Percentiles rank a stretch among this genome's conserved stretches.
Evolutionary conservation across 2,888 invertebrate species (phyloP).

Genomic region (Netelia fuscicornis): DNA sequence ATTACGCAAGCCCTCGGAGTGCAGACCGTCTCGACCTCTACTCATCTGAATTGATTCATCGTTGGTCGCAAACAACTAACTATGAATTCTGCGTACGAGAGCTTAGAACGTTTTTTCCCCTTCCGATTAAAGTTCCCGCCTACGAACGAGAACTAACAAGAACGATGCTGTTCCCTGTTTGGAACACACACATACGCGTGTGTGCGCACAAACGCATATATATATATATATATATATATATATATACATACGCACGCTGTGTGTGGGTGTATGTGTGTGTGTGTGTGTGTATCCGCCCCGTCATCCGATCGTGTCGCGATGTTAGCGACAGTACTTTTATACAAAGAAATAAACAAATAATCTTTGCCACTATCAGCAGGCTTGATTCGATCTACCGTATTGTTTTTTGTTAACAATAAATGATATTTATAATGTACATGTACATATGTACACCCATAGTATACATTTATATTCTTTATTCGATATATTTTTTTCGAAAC

Average conservation of each 20-base stretch:
- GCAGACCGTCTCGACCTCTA: background rate
- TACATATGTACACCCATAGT: background rate
- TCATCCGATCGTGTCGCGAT: slow-evolving; percentile 74
- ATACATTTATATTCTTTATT: slow-evolving; percentile 21
- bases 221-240: no score
- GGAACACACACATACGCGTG: slow-evolving; percentile 10
- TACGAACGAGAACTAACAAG: background rate
- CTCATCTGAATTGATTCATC: slow-evolving; percentile 21
- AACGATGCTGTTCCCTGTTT: background rate
- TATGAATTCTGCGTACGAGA: slow-evolving; percentile 11
- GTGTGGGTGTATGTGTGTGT: background rate
- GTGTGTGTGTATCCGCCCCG: slow-evolving; percentile 68
- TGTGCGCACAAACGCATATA: slow-evolving; percentile 28
- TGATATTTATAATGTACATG: slow-evolving; percentile 79
- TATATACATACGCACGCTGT: no score
- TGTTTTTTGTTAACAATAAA: slow-evolving; percentile 82
- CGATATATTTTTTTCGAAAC: slow-evolving; percentile 25
- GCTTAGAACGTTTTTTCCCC: slow-evolving; percentile 49
- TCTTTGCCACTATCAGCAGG: slow-evolving; percentile 74
- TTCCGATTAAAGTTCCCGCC: slow-evolving; percentile 45
- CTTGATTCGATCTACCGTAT: slow-evolving; percentile 77
- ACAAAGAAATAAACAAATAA: slow-evolving; percentile 68
- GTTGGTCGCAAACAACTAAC: slow-evolving; percentile 3
- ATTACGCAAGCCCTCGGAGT: background rate
- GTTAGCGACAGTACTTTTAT: slow-evolving; percentile 80